Conservation (phyloP, 1,140 invertebrate genomes). For the Ceratina japonica region DNA sequence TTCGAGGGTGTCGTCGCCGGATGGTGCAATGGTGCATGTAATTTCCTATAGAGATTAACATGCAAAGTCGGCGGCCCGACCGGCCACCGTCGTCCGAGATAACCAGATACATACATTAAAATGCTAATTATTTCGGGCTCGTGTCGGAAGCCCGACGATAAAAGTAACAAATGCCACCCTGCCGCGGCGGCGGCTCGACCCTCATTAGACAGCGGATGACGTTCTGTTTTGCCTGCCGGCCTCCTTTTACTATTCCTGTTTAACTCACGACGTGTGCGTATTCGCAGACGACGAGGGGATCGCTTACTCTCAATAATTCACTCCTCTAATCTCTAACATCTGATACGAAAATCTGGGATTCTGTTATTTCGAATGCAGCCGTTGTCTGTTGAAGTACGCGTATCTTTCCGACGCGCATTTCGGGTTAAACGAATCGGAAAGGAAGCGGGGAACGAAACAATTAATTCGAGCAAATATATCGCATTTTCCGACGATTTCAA, state of each 20-base stretch:
- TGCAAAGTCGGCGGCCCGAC: conserved; percentile 65
- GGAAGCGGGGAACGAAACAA: no score
- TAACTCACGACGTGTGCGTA: background rate
- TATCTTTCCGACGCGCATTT: no score
- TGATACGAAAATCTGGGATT: no score
- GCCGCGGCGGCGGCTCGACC: conserved; percentile 21
- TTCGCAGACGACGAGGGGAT: background rate
- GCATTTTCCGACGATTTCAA: no score
- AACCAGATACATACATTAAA: conserved; percentile 72
- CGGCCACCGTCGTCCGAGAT: conserved; percentile 57
- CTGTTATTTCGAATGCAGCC: no score
- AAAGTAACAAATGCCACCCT: conserved; percentile 68
- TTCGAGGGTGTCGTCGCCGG: conserved; percentile 18
- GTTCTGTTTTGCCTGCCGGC: conserved; percentile 24
- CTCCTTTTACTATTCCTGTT: background rate
- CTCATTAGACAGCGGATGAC: conserved; percentile 55
- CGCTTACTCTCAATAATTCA: background rate
- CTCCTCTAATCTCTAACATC: background rate
- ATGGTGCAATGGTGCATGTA: conserved; percentile 62
- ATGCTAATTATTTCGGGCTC: conserved; percentile 71
- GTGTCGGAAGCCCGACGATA: conserved; percentile 65
- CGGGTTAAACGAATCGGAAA: no score
- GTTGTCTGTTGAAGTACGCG: no score
- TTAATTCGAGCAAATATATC: no score
- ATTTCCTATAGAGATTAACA: conserved; percentile 69